These are phyloP conservation scores for Tetragnatha versicolor DNA, from an alignment of 1,140 invertebrate species.

Conservation along the genomic window DNA sequence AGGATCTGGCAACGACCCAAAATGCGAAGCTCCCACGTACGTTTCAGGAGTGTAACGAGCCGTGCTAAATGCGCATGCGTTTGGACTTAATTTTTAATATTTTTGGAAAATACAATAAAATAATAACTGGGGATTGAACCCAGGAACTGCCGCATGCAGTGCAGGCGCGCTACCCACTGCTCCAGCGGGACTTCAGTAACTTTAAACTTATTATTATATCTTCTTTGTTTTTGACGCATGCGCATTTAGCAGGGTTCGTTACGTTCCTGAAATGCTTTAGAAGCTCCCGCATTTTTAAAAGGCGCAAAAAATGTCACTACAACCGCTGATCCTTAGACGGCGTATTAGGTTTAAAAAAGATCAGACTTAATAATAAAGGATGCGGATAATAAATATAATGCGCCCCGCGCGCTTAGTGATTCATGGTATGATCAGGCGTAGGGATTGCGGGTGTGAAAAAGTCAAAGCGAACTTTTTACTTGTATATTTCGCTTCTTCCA, in stretches of 20 bases:
- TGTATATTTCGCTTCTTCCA: not conserved
- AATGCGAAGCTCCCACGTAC: constrained; percentile 33
- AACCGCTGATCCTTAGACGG: constrained; percentile 2
- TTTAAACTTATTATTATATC: too few species aligned
- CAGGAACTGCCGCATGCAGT: too few species aligned
- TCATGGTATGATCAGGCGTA: constrained; percentile 19
- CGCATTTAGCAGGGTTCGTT: too few species aligned
- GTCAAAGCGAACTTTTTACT: not conserved
- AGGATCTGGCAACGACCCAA: constrained; percentile 44
- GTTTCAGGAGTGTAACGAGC: too few species aligned
- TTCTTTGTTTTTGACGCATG: too few species aligned
- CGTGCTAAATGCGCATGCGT: too few species aligned
- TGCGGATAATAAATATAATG: constrained; percentile 26
- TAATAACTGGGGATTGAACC: too few species aligned
- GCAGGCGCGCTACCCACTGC: too few species aligned
- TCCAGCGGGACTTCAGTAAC: too few species aligned
- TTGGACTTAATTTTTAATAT: too few species aligned
- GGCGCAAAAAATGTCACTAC: constrained; percentile 20
- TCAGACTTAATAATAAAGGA: constrained; percentile 24
- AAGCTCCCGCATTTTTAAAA: constrained; percentile 33
- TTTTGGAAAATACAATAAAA: too few species aligned
- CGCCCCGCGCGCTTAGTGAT: constrained; percentile 18
- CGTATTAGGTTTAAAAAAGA: constrained; percentile 30
- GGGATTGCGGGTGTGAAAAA: constrained; percentile 16
- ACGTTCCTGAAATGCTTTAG: too few species aligned